These are phyloP conservation scores for Oryzias sinensis DNA, from an alignment of 2,797 vertebrate genomes.

Conservation along the genomic window DNA sequence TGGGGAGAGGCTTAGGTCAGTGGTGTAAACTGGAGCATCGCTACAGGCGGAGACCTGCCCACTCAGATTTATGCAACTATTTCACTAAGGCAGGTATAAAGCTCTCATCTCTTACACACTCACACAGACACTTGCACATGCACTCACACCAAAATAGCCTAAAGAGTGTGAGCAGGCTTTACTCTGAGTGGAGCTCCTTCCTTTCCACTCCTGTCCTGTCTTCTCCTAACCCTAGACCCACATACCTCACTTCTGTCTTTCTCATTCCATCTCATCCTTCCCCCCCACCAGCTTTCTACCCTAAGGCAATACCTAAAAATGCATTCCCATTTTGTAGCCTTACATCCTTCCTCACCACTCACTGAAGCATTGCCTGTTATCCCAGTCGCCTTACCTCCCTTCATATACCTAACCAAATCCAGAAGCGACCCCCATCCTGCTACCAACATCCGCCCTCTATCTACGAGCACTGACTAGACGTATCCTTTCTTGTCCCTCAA, in stretches of 20 bases:
- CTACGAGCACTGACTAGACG: conserved; percentile 42
- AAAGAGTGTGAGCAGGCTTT: conserved; percentile 46
- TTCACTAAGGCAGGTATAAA: conserved; percentile 62
- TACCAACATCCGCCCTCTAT: neutral
- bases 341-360: conserved; percentile 40
- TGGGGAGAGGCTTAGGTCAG: conserved; percentile 41
- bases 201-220: conserved; percentile 21
- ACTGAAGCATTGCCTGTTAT: conserved; percentile 36
- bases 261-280: conserved; percentile 45
- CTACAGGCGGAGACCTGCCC: conserved; percentile 65
- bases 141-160: conserved; percentile 46
- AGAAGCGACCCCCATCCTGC: conserved; percentile 6
- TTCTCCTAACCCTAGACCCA: conserved; percentile 52
- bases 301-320: conserved; percentile 50
- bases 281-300: conserved; percentile 27
- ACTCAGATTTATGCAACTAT: conserved; percentile 72
- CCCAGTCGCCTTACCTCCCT: conserved; percentile 36
- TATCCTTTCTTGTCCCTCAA: conserved; percentile 30
- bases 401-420: conserved; percentile 41
- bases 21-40: conserved; percentile 53
- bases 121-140: conserved; percentile 9
- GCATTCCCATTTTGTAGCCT: conserved; percentile 52
- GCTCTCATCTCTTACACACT: conserved; percentile 24
- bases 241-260: conserved; percentile 57
- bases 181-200: conserved; percentile 33